Evolutionary conservation across 2,113 vertebrate species (phyloP).

Genomic region (Passer montanus): DNA sequence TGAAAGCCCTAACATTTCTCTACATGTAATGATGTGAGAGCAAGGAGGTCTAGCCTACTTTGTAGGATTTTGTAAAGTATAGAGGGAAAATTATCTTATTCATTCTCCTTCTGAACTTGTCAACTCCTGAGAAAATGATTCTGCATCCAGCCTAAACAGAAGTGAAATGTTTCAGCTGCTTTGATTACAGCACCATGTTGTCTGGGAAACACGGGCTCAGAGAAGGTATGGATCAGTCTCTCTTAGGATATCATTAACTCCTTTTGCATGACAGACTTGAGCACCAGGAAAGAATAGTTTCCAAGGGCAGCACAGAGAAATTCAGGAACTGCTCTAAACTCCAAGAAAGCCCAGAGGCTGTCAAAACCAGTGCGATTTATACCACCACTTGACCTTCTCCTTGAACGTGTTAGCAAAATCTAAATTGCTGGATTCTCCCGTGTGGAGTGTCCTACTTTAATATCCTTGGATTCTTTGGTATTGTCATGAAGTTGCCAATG

Average conservation of each 20-base stretch:
- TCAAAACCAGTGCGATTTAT: neutral
- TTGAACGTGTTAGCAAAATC: neutral
- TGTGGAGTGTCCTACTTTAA: neutral
- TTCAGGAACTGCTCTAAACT: neutral
- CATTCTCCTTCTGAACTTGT: conserved; percentile 21
- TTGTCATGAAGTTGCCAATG: neutral
- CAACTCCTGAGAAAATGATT: neutral
- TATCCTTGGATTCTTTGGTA: neutral
- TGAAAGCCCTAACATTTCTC: neutral
- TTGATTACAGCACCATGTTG: neutral
- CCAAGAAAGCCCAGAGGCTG: neutral
- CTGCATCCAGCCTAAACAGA: neutral
- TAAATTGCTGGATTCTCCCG: neutral
- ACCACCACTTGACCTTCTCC: neutral
- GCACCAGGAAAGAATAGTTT: neutral
- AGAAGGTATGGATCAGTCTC: neutral
- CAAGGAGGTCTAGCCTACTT: neutral
- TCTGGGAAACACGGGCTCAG: neutral
- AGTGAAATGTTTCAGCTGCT: neutral
- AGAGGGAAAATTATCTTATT: conserved; percentile 9
- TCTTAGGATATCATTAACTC: neutral
- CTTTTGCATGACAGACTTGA: neutral
- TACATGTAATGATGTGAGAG: neutral
- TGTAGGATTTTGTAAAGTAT: neutral
- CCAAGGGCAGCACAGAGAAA: neutral